Base-by-base conservation (phyloP, 2,113 vertebrate species). In the Sclerurus mexicanus region DNA sequence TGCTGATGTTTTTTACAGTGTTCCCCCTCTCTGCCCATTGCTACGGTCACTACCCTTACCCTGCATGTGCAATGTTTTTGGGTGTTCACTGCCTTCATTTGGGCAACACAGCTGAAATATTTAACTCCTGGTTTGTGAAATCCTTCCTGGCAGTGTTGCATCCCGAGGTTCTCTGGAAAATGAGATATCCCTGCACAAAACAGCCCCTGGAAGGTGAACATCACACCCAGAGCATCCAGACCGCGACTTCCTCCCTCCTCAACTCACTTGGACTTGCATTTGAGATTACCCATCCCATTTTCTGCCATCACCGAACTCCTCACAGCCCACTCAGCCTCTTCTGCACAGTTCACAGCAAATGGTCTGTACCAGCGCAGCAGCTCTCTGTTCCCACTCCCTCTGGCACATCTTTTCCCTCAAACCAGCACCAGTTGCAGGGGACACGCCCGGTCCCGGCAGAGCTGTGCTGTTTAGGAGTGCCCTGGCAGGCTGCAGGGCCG, bases 331-430 rank as follows among this genome's bases (percentile, higher is more conserved):
- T 18, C 79, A 24, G 33, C 55, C 33, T 4, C 53, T 23, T 5
- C 53, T 10, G 16, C 69, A 39, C 22, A 6, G 10, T 35, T 2
- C 52, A 13, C 74, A 6, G 30, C 0, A 0, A 0, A 24, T 1
- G 39, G 24, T 2, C 58, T 23, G 7, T 8, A 44, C 63, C 0
- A 4, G 33, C 52, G 72, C 80, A 1, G 42, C 85, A 63, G 71
- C 66, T 31, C 62, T 10, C 42, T 1, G 31, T 14, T 53, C 56
- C 16, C 69, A 12, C 30, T 40, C 52, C 12, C 3, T 23, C 66
- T 1, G 2, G 24, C 63, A 42, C 0, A 1, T 28, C 66, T 77
- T 72, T 67, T 59, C 69, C 55, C 49, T 67, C 5, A 9, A 56
- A 14, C 39, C n/a, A 2, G 17, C 47, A 20, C 49, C 64, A 75